Conservation (phyloP, 2,113 vertebrate genomes). For the Corvus hawaiiensis region DNA sequence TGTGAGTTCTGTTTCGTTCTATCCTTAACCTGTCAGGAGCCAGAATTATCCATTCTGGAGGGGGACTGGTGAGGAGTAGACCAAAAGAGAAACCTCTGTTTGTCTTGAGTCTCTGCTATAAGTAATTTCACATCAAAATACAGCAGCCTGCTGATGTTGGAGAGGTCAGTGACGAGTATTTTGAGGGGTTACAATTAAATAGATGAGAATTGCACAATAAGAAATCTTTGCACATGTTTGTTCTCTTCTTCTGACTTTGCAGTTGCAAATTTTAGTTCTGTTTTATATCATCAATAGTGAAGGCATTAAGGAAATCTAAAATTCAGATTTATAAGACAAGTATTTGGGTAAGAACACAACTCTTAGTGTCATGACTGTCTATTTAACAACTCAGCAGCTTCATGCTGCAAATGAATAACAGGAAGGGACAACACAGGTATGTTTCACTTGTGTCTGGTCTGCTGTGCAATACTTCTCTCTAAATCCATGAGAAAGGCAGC, state of each 20-base stretch:
- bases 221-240: background rate
- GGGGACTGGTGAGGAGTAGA: background rate
- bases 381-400: background rate
- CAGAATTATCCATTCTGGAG: background rate
- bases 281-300: fast-evolving
- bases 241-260: background rate
- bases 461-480: background rate
- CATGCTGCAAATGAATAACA: background rate
- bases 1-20: background rate
- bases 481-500: background rate
- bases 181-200: background rate
- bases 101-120: background rate
- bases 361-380: background rate
- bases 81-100: background rate
- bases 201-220: background rate
- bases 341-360: background rate
- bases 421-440: background rate
- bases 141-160: background rate
- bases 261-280: background rate
- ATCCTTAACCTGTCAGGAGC: background rate
- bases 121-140: background rate
- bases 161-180: background rate
- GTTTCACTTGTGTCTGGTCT: background rate
- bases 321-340: background rate
- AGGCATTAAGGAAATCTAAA: background rate